Evolutionary conservation across 2,797 vertebrate genomes (phyloP).

Genomic region (Phalloptychus januarius): DNA sequence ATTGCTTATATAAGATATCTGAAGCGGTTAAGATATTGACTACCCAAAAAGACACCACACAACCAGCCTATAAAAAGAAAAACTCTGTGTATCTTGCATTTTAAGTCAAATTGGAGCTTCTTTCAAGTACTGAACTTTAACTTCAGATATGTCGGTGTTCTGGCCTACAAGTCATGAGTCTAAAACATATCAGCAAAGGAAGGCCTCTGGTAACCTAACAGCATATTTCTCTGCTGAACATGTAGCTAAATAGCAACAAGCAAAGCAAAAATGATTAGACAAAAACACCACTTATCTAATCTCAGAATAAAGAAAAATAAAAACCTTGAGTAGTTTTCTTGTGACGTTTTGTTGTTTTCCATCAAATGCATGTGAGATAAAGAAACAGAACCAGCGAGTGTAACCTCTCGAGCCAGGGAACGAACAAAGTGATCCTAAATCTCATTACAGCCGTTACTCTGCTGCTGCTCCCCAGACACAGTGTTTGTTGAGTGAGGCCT

Average conservation of each 20-base stretch:
- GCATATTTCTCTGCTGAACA: background rate
- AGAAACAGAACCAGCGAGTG: background rate
- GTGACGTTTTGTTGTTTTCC: background rate
- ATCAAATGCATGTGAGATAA: constrained; percentile 1
- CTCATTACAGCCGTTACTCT: constrained; percentile 46
- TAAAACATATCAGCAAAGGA: background rate
- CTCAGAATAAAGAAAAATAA: background rate
- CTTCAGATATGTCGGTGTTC: background rate
- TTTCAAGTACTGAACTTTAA: background rate
- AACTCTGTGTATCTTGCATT: background rate
- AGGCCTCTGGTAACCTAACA: background rate
- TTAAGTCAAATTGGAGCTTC: background rate
- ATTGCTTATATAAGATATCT: background rate
- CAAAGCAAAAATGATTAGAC: background rate
- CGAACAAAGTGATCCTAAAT: constrained; percentile 40
- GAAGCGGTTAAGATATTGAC: background rate
- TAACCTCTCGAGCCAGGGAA: background rate
- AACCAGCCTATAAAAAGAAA: background rate
- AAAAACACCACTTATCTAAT: constrained; percentile 7
- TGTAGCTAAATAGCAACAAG: background rate
- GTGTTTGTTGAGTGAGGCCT: constrained; percentile 55
- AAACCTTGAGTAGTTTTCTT: background rate
- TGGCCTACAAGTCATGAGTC: background rate
- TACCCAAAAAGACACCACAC: background rate
- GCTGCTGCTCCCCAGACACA: constrained; percentile 40